These are phyloP conservation scores for Microtus montanus DNA, from an alignment of 2,113 vertebrate genomes.

Conservation along the genomic window DNA sequence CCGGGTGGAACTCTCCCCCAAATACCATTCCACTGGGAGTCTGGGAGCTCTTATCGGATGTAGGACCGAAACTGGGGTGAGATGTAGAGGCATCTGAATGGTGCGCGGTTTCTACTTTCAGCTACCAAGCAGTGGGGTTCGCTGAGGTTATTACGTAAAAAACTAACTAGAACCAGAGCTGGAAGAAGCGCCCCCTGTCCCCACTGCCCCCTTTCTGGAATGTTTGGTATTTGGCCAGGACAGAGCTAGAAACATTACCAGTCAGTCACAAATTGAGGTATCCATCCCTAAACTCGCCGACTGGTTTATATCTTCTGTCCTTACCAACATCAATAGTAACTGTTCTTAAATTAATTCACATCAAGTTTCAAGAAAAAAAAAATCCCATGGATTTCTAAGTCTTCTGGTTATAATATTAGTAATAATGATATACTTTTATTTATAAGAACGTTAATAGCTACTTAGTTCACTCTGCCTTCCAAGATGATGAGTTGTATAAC, in stretches of 20 bases:
- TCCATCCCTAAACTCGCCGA: not conserved
- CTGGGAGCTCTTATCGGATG: not conserved
- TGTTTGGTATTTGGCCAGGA: not conserved
- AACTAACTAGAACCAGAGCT: not conserved
- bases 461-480: not conserved
- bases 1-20: not conserved
- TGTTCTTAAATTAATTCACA: not conserved
- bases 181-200: not conserved
- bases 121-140: not conserved
- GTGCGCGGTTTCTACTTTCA: not conserved
- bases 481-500: not conserved
- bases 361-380: not conserved
- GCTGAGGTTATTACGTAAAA: not conserved
- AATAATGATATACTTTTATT: not conserved
- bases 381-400: not conserved
- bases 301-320: not conserved
- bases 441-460: not conserved
- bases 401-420: not conserved
- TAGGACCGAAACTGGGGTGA: not conserved
- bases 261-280: too few species aligned
- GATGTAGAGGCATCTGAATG: not conserved
- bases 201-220: not conserved
- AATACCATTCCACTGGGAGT: not conserved
- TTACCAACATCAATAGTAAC: not conserved
- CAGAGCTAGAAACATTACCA: too few species aligned